Evolutionary conservation across 2,113 vertebrate genomes (phyloP), one percentile per base, ranked within the genome.

Genomic region (Corydoras sp.): DNA sequence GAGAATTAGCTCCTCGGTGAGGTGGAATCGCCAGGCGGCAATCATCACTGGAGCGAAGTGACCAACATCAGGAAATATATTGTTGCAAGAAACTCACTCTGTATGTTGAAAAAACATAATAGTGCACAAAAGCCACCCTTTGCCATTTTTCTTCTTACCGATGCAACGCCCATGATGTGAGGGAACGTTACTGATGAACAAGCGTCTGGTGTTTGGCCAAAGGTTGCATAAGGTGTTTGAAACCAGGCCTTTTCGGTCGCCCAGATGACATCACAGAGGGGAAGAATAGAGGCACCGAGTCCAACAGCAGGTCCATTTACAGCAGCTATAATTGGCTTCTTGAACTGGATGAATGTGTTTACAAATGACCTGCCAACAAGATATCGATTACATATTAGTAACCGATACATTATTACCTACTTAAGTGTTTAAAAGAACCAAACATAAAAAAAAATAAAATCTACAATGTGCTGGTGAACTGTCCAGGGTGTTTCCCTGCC

Each of bases 201-300:
- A 78, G 91, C 94, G 62, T 99, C 97, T 2, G 97, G 97, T 55
- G 95, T 98, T 85, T 99, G 97, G 73, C 97, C 97, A 70, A 93
- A 98, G 68, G 91, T 90, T 10, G 92, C 91, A 82, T 99, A 98
- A 2, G 97, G 97, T 18, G 95, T 98, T 81, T 99, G 96, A 87
- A 99, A 98, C 95, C 95, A 99, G 24, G 97, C 94, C 83, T 98
- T 99, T 84, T 99, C 97, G 68, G 94, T 99, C 80, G 96, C 97
- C 96, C 96, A 99, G 43, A 99, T 93, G 68, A 99, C 94, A 24
- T 99, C 97, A 73, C 97, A 99, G 12, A 99, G 92, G 13, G 95
- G 94, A 84, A 99, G 81, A 82, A 99, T 92, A 74, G 95, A 94
- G 0, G 95, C 95, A 35, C 95, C 97, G 0, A 99, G 92, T 58